phyloP scores from a whole-genome alignment of 1,140 invertebrate genomes.

The Drosophila takahashii region DNA sequence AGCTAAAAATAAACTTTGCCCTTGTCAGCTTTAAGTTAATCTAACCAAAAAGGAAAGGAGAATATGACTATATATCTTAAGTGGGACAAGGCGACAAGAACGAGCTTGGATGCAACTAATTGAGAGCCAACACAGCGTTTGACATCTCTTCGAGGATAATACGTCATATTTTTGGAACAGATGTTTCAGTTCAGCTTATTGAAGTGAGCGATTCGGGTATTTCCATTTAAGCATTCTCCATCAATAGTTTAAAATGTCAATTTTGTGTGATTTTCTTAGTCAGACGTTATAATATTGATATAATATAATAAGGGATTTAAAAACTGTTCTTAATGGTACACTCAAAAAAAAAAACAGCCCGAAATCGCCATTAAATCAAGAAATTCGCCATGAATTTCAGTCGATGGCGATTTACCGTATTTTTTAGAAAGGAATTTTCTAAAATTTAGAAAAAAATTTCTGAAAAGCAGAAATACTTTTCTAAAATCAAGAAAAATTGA shows the following conservation, averaged over 20 bases:
- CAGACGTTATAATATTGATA: no score
- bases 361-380: no score
- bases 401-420: no score
- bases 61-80: background rate
- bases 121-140: slow-evolving; percentile 23
- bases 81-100: background rate
- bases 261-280: no score
- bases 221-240: no score
- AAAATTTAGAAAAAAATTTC: no score
- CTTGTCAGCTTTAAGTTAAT: slow-evolving; percentile 44
- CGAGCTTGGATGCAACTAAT: slow-evolving; percentile 32
- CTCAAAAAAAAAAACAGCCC: no score
- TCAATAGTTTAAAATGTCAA: no score
- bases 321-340: background rate
- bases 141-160: slow-evolving; percentile 27
- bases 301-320: background rate
- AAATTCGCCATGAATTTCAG: no score
- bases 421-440: no score
- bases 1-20: slow-evolving; percentile 44
- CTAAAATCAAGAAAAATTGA: no score
- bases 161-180: slow-evolving; percentile 46
- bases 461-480: no score
- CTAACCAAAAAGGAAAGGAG: background rate
- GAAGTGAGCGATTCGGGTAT: background rate
- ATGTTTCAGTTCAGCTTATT: slow-evolving; percentile 27